Conservation (phyloP, 2,888 invertebrate genomes). For the Drosophila austrosaltans region DNA sequence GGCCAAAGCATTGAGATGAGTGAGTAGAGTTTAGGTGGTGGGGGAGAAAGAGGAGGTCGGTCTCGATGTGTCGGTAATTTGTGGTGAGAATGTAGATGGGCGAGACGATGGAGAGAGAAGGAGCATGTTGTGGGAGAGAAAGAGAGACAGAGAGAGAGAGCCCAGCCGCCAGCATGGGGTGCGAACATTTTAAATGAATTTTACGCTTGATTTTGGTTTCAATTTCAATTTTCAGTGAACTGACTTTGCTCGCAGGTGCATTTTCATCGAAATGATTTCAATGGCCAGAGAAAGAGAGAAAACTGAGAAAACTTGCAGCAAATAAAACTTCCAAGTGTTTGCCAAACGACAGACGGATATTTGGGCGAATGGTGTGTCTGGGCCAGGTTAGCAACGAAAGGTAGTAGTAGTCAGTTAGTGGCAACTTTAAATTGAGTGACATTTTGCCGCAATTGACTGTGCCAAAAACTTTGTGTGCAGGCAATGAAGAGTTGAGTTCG, state of each 20-base stretch:
- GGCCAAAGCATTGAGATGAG: not conserved
- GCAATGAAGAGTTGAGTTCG: not conserved
- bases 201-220: conserved; percentile 75
- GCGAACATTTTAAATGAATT: conserved; percentile 72
- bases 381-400: conserved; percentile 16
- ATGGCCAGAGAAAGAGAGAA: conserved; percentile 32
- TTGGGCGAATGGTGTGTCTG: conserved; percentile 1
- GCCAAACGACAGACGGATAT: conserved; percentile 10
- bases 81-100: not conserved
- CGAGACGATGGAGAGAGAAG: not conserved
- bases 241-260: conserved; percentile 41
- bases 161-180: conserved; percentile 20
- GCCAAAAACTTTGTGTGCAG: conserved; percentile 60
- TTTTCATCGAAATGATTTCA: conserved; percentile 46
- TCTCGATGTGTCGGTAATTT: not conserved
- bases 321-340: conserved; percentile 57
- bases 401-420: conserved; percentile 49
- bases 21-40: too few species aligned
- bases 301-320: conserved; percentile 51
- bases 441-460: conserved; percentile 73
- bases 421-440: conserved; percentile 74
- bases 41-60: not conserved
- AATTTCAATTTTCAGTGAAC: conserved; percentile 60
- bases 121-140: too few species aligned
- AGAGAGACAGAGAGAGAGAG: too few species aligned